A percentile compares a stretch with the other conserved stretches of the same genome.
Conservation (phyloP, 2,797 vertebrate species). For the Pipistrellus kuhlii region DNA sequence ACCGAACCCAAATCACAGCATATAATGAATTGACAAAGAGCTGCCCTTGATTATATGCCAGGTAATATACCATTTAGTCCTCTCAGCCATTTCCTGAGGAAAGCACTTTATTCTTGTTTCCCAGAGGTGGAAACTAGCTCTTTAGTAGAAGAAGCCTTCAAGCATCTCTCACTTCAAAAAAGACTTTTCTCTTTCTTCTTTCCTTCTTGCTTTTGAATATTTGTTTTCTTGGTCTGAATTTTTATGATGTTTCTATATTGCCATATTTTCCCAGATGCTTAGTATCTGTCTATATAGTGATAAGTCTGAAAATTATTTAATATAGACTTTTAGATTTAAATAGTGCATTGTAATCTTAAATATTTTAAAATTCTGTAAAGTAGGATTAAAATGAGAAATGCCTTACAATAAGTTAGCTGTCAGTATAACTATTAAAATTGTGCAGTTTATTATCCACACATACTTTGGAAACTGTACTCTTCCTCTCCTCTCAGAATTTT, state of each 20-base stretch:
- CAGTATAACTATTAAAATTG: background rate
- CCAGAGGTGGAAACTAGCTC: background rate
- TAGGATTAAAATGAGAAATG: background rate
- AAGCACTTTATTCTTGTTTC: background rate
- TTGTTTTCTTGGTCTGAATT: background rate
- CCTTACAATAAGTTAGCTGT: background rate
- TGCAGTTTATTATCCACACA: background rate
- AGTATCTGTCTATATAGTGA: background rate
- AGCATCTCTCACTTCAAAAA: background rate
- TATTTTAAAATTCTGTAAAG: background rate
- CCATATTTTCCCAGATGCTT: background rate
- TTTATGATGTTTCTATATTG: background rate
- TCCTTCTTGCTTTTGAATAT: background rate
- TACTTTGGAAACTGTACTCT: background rate
- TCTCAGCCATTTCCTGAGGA: background rate
- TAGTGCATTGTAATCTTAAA: background rate
- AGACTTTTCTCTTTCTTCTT: background rate
- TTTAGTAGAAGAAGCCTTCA: background rate
- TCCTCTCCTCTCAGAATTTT: background rate
- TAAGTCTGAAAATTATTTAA: background rate
- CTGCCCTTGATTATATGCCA: background rate
- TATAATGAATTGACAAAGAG: background rate
- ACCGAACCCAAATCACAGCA: background rate
- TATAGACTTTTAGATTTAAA: background rate
- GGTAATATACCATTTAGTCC: rapidly evolving